Base-by-base conservation (phyloP, 2,113 vertebrate species). In the Crypturellus undulatus region DNA sequence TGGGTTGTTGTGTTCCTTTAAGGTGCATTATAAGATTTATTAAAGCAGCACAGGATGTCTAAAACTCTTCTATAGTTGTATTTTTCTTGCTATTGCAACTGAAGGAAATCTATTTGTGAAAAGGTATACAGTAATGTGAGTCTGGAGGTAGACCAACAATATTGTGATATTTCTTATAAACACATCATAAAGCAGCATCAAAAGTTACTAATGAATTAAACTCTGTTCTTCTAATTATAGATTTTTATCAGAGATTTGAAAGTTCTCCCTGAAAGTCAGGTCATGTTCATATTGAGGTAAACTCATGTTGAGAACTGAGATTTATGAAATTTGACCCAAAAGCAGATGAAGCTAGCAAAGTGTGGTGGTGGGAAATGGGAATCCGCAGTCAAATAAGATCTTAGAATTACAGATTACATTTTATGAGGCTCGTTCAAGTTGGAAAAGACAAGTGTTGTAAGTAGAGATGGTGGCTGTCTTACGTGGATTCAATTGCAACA, bases 61-160 rank as follows among this genome's bases (percentile, higher is more conserved):
- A 83, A 87, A 87, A 10, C 9, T 49, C 18, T 30, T 71, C 36
- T 28, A 3, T 28, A n/a, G n/a, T 58, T 63, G 17, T 30, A 12
- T 32, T 67, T 83, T 83, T 8, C 26, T 91, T 80, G 42, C 26
- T 52, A 79, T 14, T 70, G n/a, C 84, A 26, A 99, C 98, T 24
- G 98, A 98, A 36, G 98, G 97, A 88, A 96, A 93, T 76, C 98
- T 98, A 80, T 59, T 95, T 32, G 76, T n/a, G 63, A 22, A 73
- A 94, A 84, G 17, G 2, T 3, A 52, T 40, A 26, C 13, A 72
- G 20, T 70, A 45, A 91, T 71, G 16, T 21, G 20, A 77, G 6
- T 38, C 25, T 78, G n/a, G 56, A 38, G 52, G 30, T 38, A 83
- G 32, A 71, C 16, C 4, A 72, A 58, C 38, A 19, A 13, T 54